phyloP scores from a whole-genome alignment of 2,888 invertebrate genomes.

The Oligia latruncula region DNA sequence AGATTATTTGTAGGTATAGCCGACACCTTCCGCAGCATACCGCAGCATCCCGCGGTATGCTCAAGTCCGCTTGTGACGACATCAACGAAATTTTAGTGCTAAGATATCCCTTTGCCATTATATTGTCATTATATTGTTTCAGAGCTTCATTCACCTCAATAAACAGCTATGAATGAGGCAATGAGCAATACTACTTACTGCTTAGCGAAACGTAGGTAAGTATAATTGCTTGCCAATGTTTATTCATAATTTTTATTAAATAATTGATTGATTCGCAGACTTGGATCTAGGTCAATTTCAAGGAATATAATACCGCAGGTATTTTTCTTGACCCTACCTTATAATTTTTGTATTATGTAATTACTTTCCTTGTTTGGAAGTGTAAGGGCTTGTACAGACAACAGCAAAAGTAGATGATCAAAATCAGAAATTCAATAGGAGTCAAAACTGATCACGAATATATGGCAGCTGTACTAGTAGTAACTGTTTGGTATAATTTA shows the following conservation, averaged over 20 bases:
- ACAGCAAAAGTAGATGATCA: too few relatives aligned
- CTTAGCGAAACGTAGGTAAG: not conserved
- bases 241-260: slow-evolving; percentile 38
- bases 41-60: too few relatives aligned
- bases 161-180: not conserved
- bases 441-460: too few relatives aligned
- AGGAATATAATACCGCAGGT: not conserved
- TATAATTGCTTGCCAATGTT: slow-evolving; percentile 17
- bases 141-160: not conserved
- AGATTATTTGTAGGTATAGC: not conserved
- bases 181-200: not conserved
- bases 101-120: not conserved
- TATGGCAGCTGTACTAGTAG: too few relatives aligned
- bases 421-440: too few relatives aligned
- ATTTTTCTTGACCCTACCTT: not conserved
- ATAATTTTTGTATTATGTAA: not conserved
- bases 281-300: slow-evolving; percentile 15
- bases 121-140: not conserved
- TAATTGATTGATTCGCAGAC: slow-evolving; percentile 30
- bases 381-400: not conserved
- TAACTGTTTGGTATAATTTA: too few relatives aligned
- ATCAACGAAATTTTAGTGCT: not conserved
- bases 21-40: not conserved
- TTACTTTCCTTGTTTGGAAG: not conserved
- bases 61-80: too few relatives aligned